phyloP scores from a whole-genome alignment of 2,888 invertebrate species.

The Erebia palarica region DNA sequence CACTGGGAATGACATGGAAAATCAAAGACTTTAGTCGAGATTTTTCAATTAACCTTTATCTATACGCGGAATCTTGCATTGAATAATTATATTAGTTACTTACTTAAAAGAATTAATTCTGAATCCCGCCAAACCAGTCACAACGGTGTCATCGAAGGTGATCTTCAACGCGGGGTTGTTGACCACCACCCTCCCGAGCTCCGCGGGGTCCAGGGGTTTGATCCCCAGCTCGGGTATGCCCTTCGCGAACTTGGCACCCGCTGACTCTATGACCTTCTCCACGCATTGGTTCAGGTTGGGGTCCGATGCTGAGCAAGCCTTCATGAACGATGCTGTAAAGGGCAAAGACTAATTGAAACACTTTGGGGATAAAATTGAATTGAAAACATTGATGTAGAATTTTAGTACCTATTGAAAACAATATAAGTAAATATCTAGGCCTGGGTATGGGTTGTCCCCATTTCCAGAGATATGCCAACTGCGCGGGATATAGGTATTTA shows the following conservation, averaged over 20 bases:
- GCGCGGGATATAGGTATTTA: too few relatives aligned
- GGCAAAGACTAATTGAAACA: constrained; percentile 15
- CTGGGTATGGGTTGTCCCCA: too few relatives aligned
- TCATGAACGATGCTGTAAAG: constrained; percentile 73
- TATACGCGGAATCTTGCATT: too few relatives aligned
- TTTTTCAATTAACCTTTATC: too few relatives aligned
- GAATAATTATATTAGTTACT: constrained; percentile 40
- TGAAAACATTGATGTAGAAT: too few relatives aligned
- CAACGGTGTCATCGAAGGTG: constrained; percentile 70
- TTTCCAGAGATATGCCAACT: too few relatives aligned
- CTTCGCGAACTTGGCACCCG: constrained; percentile 64
- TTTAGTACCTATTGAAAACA: too few relatives aligned
- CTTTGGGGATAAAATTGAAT: neutral
- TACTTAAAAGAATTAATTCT: constrained; percentile 70
- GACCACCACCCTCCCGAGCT: constrained; percentile 70
- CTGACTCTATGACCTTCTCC: constrained; percentile 56
- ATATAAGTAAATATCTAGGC: too few relatives aligned
- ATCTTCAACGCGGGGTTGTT: constrained; percentile 72
- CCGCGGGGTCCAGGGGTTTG: constrained; percentile 73
- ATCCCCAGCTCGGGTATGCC: constrained; percentile 76
- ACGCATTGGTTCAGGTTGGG: constrained; percentile 68
- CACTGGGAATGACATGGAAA: too few relatives aligned
- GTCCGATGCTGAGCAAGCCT: constrained; percentile 71
- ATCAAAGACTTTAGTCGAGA: too few relatives aligned
- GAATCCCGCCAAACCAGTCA: constrained; percentile 69